These are phyloP conservation scores for Dynastes grantii DNA, from an alignment of 2,888 invertebrate genomes.

Conservation along the genomic window DNA sequence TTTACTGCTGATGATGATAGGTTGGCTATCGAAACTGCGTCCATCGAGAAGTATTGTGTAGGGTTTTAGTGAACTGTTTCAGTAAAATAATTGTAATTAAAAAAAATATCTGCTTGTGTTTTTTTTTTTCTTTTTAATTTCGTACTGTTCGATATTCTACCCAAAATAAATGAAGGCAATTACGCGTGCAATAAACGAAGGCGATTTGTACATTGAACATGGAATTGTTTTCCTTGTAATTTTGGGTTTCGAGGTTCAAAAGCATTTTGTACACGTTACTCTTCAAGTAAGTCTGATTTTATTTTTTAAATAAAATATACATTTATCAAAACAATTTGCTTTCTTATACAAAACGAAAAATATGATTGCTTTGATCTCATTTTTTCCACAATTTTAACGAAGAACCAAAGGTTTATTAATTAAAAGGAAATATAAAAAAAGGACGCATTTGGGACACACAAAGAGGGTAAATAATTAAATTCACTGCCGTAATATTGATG, in stretches of 20 bases:
- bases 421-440: background rate
- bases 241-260: conserved; percentile 3
- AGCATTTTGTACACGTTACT: conserved; percentile 2
- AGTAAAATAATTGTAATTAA: conserved; percentile 15
- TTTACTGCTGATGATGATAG: no score
- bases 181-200: background rate
- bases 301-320: conserved; percentile 14
- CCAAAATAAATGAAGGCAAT: conserved; percentile 2
- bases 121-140: background rate
- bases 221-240: conserved; percentile 11
- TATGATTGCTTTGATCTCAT: conserved; percentile 28
- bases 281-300: conserved; percentile 32
- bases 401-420: conserved; percentile 37
- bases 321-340: background rate
- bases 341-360: background rate
- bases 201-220: background rate
- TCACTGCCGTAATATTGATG: conserved; percentile 41
- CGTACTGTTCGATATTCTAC: background rate
- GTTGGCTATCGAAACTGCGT: no score
- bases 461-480: conserved; percentile 19
- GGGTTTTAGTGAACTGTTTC: no score
- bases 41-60: no score
- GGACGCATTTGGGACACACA: conserved; percentile 4
- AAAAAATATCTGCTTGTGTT: conserved; percentile 1
- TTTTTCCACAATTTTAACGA: conserved; percentile 19